Percentiles rank a stretch among this genome's conserved stretches.
phyloP scores from a whole-genome alignment of 2,113 vertebrate species.

The Elgaria multicarinata region DNA sequence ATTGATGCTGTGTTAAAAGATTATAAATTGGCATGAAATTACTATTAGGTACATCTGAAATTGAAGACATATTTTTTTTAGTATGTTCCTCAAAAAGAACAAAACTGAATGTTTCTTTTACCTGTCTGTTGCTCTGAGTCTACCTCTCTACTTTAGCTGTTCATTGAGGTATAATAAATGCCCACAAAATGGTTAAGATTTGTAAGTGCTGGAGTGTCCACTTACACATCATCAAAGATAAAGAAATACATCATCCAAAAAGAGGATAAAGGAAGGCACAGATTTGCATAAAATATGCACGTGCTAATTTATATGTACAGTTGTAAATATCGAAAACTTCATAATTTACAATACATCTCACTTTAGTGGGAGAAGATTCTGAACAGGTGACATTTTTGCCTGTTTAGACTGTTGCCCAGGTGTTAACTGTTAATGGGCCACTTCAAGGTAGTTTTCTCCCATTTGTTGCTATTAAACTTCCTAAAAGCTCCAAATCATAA shows the following conservation, averaged over 20 bases:
- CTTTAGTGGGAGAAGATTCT: too few species aligned
- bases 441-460: too few species aligned
- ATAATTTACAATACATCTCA: too few species aligned
- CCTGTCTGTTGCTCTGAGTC: neutral
- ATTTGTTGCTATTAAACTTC: neutral
- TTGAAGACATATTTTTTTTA: neutral
- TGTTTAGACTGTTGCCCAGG: too few species aligned
- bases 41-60: neutral
- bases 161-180: neutral
- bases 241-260: neutral
- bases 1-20: slow-evolving; percentile 2
- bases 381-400: too few species aligned
- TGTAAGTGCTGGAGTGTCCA: neutral
- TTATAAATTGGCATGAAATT: neutral
- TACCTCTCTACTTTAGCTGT: neutral
- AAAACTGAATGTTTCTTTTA: neutral
- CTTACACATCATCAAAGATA: too few species aligned
- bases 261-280: neutral
- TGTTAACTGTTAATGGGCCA: too few species aligned
- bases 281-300: too few species aligned
- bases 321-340: too few species aligned
- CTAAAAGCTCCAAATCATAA: neutral
- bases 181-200: neutral
- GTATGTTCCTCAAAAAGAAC: neutral
- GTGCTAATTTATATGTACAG: too few species aligned